A percentile compares a stretch with the other conserved stretches of the same genome.
Evolutionary conservation across 2,113 vertebrate genomes (phyloP).

Genomic region (Callipepla californica): DNA sequence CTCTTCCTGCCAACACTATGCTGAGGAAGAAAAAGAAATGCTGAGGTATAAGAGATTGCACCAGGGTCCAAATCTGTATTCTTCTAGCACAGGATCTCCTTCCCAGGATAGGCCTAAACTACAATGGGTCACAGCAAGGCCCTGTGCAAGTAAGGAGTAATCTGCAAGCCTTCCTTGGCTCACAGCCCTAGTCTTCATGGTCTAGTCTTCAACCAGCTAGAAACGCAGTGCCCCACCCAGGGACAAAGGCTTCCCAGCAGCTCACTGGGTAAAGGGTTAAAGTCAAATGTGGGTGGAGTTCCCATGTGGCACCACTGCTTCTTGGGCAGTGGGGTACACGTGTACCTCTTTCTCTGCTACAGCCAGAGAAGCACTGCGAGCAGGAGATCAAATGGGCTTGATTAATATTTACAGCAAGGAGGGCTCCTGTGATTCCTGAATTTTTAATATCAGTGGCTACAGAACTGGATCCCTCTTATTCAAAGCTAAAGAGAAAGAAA

Average conservation of each 20-base stretch:
- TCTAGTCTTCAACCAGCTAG: background rate
- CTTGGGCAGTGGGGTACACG: background rate
- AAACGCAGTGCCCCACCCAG: background rate
- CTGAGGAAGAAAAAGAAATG: background rate
- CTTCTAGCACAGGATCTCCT: background rate
- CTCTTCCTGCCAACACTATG: background rate
- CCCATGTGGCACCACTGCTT: background rate
- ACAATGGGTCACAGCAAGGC: background rate
- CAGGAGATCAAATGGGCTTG: background rate
- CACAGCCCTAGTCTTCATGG: background rate
- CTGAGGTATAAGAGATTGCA: background rate
- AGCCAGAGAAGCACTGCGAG: background rate
- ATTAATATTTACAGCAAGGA: conserved; percentile 22
- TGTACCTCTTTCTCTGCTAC: background rate
- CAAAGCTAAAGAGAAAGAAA: background rate
- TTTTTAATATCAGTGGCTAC: conserved; percentile 42
- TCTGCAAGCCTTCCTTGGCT: background rate
- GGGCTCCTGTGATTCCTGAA: background rate
- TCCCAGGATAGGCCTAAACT: background rate
- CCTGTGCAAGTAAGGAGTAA: background rate
- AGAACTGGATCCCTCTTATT: background rate
- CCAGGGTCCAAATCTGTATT: background rate
- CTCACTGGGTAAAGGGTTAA: background rate
- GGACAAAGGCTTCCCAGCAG: background rate
- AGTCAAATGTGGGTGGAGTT: background rate